Evolutionary conservation across 2,888 invertebrate species (phyloP).

Genomic region (Saturnia pavonia): DNA sequence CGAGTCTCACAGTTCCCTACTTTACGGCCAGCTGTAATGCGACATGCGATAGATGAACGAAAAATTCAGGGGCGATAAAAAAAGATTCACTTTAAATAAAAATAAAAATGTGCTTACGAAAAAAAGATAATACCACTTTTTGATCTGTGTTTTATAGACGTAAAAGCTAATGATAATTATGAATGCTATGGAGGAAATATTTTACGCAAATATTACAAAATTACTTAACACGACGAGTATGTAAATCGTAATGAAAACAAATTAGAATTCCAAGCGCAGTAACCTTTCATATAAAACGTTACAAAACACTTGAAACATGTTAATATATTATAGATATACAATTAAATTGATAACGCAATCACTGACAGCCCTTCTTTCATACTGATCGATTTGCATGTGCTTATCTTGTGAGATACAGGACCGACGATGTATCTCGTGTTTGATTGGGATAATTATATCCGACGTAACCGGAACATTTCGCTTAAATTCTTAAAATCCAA

Average conservation of each 20-base stretch:
- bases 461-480: not conserved
- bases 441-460: not conserved
- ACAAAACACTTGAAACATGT: constrained; percentile 2
- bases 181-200: not conserved
- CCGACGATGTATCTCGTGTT: not conserved
- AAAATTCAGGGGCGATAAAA: no score
- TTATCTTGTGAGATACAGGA: not conserved
- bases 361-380: constrained; percentile 15
- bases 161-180: no score
- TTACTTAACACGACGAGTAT: constrained; percentile 2
- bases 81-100: no score
- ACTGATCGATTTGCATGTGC: constrained; percentile 8
- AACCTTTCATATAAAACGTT: constrained; percentile 11
- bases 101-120: no score
- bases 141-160: no score
- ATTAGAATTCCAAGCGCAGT: constrained; percentile 4
- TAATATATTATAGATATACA: constrained; percentile 2
- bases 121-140: no score
- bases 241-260: not conserved
- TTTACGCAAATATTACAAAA: not conserved
- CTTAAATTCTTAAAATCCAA: not conserved
- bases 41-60: no score
- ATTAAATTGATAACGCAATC: constrained; percentile 11
- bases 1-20: no score
- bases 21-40: no score